Evolutionary conservation across 2,888 invertebrate genomes (phyloP).

Genomic region (Aspidiotus rigidus): DNA sequence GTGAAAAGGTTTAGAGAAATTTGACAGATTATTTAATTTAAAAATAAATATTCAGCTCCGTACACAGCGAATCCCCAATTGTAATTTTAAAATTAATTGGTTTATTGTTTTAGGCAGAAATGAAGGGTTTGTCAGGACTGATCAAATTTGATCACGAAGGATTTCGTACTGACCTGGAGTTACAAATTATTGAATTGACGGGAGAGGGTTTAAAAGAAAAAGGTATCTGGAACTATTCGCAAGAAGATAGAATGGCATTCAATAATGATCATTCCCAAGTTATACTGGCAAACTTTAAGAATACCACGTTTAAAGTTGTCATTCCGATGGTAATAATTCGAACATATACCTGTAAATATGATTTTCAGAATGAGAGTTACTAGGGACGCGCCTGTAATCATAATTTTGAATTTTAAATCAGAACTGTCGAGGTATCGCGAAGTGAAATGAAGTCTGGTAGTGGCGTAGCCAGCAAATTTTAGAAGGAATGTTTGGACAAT

Average conservation of each 20-base stretch:
- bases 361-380: too few species aligned
- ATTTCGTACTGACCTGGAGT: slow-evolving; percentile 43
- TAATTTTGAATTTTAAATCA: too few species aligned
- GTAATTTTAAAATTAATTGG: neutral
- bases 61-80: too few species aligned
- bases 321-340: slow-evolving; percentile 47
- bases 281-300: slow-evolving; percentile 46
- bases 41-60: too few species aligned
- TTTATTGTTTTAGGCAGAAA: slow-evolving; percentile 41
- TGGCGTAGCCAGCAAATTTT: too few species aligned
- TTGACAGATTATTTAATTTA: too few species aligned
- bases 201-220: slow-evolving; percentile 43
- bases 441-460: too few species aligned
- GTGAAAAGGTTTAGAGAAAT: too few species aligned
- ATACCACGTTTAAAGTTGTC: slow-evolving; percentile 48
- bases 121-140: slow-evolving; percentile 43
- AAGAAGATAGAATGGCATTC: slow-evolving; percentile 49
- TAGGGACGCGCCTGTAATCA: too few species aligned
- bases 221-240: slow-evolving; percentile 43
- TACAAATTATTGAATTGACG: slow-evolving; percentile 44
- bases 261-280: slow-evolving; percentile 49
- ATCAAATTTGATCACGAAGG: slow-evolving; percentile 45
- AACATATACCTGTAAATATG: neutral
- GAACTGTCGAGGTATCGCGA: too few species aligned
- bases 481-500: too few species aligned